Evolutionary conservation across 37 sponge, comb jelly and placozoan genomes (phyloP).

Genomic region (Dysidea cf. avara): DNA sequence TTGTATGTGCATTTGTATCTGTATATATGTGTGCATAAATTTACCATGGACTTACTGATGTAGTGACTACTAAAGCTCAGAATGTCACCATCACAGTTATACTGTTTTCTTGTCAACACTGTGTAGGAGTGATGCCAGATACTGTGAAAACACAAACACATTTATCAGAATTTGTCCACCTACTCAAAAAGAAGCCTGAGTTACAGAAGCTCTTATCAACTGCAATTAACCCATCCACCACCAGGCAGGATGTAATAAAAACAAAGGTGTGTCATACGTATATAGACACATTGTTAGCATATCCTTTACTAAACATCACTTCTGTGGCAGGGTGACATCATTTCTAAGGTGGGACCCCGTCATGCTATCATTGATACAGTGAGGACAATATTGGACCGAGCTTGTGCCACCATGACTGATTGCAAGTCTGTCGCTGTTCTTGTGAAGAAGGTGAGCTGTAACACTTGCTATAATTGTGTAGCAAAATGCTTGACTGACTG

Average conservation of each 20-base stretch:
- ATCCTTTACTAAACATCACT: too few species aligned
- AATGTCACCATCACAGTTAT: too few species aligned
- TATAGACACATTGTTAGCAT: too few species aligned
- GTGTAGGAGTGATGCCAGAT: slow-evolving; percentile 46
- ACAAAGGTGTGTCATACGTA: slow-evolving; percentile 41
- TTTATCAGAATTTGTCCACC: slow-evolving; percentile 11
- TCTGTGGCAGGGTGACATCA: slow-evolving; percentile 34
- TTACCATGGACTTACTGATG: too few species aligned
- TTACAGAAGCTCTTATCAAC: slow-evolving; percentile 8
- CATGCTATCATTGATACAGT: slow-evolving; percentile 53
- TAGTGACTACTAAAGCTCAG: too few species aligned
- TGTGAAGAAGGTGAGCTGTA: slow-evolving; percentile 3
- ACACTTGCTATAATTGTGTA: too few species aligned
- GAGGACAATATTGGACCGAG: slow-evolving; percentile 53
- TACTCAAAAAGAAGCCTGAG: slow-evolving; percentile 13
- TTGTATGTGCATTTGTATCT: too few species aligned
- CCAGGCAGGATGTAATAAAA: slow-evolving; percentile 31
- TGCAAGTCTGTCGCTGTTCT: slow-evolving; percentile 27
- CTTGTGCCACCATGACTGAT: slow-evolving; percentile 63
- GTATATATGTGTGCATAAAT: too few species aligned
- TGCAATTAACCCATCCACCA: not conserved
- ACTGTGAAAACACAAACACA: slow-evolving; percentile 21
- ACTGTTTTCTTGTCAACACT: too few species aligned
- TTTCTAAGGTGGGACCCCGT: slow-evolving; percentile 38
- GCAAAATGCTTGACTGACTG: too few species aligned